Percentiles rank a stretch among this genome's conserved stretches.
These are phyloP conservation scores for Holothuria glaberrima DNA, from an alignment of 35 echinoderm and acorn worm species.

Conservation along the genomic window DNA sequence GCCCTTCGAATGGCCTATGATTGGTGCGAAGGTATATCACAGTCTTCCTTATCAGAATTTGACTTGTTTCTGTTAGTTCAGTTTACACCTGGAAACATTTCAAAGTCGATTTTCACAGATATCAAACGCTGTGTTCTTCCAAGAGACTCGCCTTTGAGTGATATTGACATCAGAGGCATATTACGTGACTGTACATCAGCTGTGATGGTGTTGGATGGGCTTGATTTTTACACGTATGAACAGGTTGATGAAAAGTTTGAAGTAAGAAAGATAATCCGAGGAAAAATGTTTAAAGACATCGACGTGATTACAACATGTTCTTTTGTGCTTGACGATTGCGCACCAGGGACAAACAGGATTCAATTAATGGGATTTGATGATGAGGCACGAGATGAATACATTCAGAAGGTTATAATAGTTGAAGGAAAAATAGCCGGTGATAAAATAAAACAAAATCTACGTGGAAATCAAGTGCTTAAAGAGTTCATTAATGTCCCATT, in stretches of 20 bases:
- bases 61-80: not conserved
- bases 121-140: too few relatives aligned
- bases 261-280: not conserved
- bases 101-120: too few relatives aligned
- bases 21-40: not conserved
- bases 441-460: not conserved
- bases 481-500: not conserved
- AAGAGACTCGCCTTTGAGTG: too few relatives aligned
- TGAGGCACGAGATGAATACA: constrained; percentile 3
- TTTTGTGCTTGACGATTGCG: not conserved
- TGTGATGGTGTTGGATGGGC: too few relatives aligned
- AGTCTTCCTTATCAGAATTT: not conserved
- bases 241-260: not conserved
- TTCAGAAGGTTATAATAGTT: not conserved
- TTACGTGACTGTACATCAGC: too few relatives aligned
- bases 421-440: not conserved
- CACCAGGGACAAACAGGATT: not conserved
- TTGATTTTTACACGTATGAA: too few relatives aligned
- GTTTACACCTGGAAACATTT: too few relatives aligned
- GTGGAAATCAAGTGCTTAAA: not conserved
- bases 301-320: not conserved
- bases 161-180: too few relatives aligned
- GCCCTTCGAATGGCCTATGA: not conserved
- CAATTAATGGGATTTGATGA: not conserved
- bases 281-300: not conserved